Base-by-base conservation (phyloP, 2,888 invertebrate genomes). In the Carcina quercana region DNA sequence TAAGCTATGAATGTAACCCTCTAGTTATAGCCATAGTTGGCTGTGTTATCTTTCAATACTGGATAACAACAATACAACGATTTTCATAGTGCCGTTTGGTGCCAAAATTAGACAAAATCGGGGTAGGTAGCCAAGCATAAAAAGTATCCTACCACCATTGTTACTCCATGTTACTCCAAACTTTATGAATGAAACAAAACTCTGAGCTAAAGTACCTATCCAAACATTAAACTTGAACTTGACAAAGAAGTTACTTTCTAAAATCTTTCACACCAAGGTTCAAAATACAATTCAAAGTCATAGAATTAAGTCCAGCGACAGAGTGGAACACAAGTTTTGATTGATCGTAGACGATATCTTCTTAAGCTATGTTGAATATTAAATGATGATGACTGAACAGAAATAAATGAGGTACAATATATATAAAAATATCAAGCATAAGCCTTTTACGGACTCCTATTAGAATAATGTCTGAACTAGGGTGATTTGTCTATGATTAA, bases 301-400 rank as follows among this genome's bases (percentile, higher is more conserved):
- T 31, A 28, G 17, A 28, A 36, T 26, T 26, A 40, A 45, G 42
- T 47, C 43, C 29, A 49, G 47, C 43, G n/a, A n/a, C n/a, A n/a
- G n/a, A n/a, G n/a, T n/a, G n/a, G n/a, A 50, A 55, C 51, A 50
- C 30, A 51, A 45, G 45, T 49, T 68, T 61, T 76, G 75, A 78
- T 78, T 69, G 74, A 78, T 78, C 45, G 61, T 53, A 56, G 52
- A 52, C 58, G 60, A 66, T 73, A 69, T 64, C 64, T 67, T 49
- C 54, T 66, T 56, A 55, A 57, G 58, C 53, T 64, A 65, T 62
- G 65, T 67, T 59, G 61, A 69, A 69, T 71, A 70, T 68, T 68
- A 73, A 70, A 67, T 57, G 57, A 64, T 56, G 63, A 75, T 79
- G 75, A 79, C 78, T 73, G 56, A 68, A 70, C 73, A 64, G 53